Base-by-base conservation (phyloP, 2,888 invertebrate species). In the Entomobrya multifasciata region DNA sequence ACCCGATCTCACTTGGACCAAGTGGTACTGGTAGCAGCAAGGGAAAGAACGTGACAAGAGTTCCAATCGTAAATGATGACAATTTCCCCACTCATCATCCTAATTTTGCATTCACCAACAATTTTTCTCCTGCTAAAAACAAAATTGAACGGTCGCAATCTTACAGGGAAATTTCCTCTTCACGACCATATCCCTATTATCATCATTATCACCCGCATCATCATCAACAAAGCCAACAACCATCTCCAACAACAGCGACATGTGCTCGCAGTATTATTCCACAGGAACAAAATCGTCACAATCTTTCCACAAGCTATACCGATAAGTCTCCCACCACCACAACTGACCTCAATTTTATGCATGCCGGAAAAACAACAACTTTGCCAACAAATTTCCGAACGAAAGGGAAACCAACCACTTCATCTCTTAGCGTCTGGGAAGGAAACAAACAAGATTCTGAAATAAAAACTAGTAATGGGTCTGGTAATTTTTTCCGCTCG, bases 141-240 rank as follows among this genome's bases (percentile, higher is more conserved):
- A 89, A 80, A 81, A 87, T 89, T 67, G 87, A 83, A 72, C 72
- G 89, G 86, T 86, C 86, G 60, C 89, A 89, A 47, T 89, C 89
- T 60, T 76, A 89, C 77, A 85, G 44, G 41, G 89, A 89, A 70
- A 89, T 89, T 80, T 88, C 89, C 13, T 55, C 76, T 8, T 83
- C 86, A 1, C 25, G 86, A 30, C 87, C 87, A 44, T 79, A 74
- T 72, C 87, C 80, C 15, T 67, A 62, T 57, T 86, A 86, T 57
- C 83, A 83, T 52, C 87, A 82, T 25, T 83, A 83, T 49, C 79
- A 87, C 72, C 82, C 81, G 17, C 78, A 79, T 8, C 20, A 41
- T 30, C 13, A 27, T 55, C 70, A 72, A 60, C 30, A 55, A 60
- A 81, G 44, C 27, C 15, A 65, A 17, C 15, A 13, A 49, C 30